Evolutionary conservation across 2,888 invertebrate species (phyloP).

Genomic region (Phytoseiulus persimilis): DNA sequence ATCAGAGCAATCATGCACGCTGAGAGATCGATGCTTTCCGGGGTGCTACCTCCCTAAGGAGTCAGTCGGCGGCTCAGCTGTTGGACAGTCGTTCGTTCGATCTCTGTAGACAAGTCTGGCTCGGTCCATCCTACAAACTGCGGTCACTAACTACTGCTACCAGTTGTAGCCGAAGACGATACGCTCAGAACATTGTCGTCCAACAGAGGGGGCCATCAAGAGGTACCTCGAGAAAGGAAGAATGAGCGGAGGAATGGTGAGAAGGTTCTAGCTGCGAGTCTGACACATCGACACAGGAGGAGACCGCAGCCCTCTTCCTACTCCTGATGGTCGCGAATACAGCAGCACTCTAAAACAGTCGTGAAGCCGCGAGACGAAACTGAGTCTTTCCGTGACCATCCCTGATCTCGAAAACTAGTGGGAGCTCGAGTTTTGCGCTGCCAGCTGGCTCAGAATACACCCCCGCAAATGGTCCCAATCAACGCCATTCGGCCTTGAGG

Average conservation of each 20-base stretch:
- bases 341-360: neutral
- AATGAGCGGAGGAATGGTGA: neutral
- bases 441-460: neutral
- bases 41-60: neutral
- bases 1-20: conserved; percentile 11
- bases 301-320: neutral
- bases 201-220: neutral
- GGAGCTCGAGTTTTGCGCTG: neutral
- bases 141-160: neutral
- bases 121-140: neutral
- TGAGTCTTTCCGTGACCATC: too few species aligned
- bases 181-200: neutral
- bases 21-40: conserved; percentile 39
- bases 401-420: neutral
- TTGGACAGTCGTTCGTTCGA: neutral
- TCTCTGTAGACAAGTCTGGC: neutral
- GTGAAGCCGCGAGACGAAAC: neutral
- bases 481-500: neutral
- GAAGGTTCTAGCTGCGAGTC: neutral
- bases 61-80: neutral
- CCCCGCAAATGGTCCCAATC: neutral
- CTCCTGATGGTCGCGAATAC: neutral
- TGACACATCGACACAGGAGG: neutral
- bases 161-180: neutral
- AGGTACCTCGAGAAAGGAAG: neutral